Evolutionary conservation across 2,797 vertebrate species (phyloP).

Genomic region (Rhodeus uyekii): DNA sequence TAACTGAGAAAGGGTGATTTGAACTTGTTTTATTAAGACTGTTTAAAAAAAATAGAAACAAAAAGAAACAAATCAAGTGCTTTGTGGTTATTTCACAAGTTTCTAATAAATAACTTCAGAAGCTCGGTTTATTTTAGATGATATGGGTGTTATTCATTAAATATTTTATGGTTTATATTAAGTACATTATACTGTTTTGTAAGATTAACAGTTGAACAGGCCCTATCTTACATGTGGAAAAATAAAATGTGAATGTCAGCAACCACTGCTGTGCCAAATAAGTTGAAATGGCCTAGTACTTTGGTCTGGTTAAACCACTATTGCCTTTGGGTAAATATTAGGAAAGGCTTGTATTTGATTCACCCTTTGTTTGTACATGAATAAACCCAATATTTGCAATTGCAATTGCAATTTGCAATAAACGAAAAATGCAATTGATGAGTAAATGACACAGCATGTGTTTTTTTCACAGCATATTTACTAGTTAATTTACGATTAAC

Average conservation of each 20-base stretch:
- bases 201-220: neutral
- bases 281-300: neutral
- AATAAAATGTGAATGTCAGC: neutral
- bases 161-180: neutral
- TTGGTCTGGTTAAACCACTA: neutral
- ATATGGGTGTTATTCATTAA: neutral
- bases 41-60: neutral
- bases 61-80: neutral
- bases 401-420: too few species aligned
- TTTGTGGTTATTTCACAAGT: neutral
- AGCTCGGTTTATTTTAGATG: neutral
- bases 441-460: neutral
- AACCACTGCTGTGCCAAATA: neutral
- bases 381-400: neutral
- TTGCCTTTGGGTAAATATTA: neutral
- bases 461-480: too few species aligned
- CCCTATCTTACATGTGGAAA: neutral
- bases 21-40: neutral
- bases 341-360: slow-evolving; percentile 8
- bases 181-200: neutral
- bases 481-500: neutral
- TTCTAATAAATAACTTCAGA: neutral
- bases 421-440: neutral
- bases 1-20: slow-evolving; percentile 1
- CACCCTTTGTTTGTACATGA: neutral